Evolutionary conservation across 2,797 vertebrate species (phyloP).

Genomic region (Lutjanus campechanus): DNA sequence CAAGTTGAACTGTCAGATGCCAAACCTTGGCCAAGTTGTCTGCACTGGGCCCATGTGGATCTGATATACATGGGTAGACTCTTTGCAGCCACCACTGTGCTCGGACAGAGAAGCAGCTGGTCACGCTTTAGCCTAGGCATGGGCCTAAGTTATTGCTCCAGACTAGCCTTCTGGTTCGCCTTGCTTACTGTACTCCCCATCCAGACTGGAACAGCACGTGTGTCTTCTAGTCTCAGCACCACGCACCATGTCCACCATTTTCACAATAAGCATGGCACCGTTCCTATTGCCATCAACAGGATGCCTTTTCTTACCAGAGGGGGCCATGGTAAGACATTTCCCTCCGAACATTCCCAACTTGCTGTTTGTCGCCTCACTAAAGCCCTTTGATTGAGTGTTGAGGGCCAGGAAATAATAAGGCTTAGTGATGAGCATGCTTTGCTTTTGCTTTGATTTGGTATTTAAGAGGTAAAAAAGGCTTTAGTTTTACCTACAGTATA

Average conservation of each 20-base stretch:
- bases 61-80: slow-evolving; percentile 77
- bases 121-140: slow-evolving; percentile 77
- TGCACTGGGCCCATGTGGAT: slow-evolving; percentile 79
- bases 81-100: slow-evolving; percentile 72
- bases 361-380: slow-evolving; percentile 6
- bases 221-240: slow-evolving; percentile 95
- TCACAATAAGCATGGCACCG: slow-evolving; percentile 95
- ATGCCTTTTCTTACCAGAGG: slow-evolving; percentile 96
- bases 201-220: slow-evolving; percentile 90
- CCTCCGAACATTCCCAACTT: slow-evolving; percentile 27
- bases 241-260: slow-evolving; percentile 97
- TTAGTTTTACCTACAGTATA: background rate
- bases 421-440: slow-evolving; percentile 1
- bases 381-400: slow-evolving; percentile 5
- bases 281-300: slow-evolving; percentile 97
- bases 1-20: slow-evolving; percentile 76
- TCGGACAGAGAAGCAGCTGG: slow-evolving; percentile 77
- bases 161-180: slow-evolving; percentile 82
- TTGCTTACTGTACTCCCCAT: slow-evolving; percentile 86
- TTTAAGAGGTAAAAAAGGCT: background rate
- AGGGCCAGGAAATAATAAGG: slow-evolving; percentile 19
- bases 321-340: slow-evolving; percentile 91
- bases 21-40: slow-evolving; percentile 67
- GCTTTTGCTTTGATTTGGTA: background rate
- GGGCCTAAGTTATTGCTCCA: slow-evolving; percentile 83